phyloP scores from a whole-genome alignment of 2,888 invertebrate species.

The Phalangium opilio region DNA sequence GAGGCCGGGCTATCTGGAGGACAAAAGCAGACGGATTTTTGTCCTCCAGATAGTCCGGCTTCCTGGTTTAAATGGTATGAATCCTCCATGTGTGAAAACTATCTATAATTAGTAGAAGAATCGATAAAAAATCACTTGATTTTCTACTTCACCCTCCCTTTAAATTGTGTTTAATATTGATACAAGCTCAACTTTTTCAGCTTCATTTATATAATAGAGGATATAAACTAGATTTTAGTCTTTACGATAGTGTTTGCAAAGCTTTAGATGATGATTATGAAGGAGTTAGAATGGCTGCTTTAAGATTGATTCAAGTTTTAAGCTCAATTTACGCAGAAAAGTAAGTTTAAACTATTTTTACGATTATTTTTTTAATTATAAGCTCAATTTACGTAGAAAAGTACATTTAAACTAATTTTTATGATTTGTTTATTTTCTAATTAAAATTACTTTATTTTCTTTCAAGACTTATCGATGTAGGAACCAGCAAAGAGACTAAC shows the following conservation, averaged over 20 bases:
- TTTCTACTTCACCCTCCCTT: no score
- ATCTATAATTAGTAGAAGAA: no score
- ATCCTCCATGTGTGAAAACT: no score
- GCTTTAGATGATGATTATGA: constrained; percentile 85
- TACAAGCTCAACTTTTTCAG: constrained; percentile 25
- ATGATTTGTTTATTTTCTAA: no score
- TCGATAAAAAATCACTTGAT: no score
- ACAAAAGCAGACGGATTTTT: no score
- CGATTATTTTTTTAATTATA: constrained; percentile 6
- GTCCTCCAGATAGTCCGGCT: no score
- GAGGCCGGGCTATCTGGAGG: no score
- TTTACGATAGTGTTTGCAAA: constrained; percentile 51
- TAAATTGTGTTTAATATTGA: background rate
- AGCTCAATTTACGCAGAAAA: constrained; percentile 75
- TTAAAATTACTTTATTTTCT: constrained; percentile 10
- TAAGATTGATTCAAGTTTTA: constrained; percentile 69
- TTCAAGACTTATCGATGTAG: constrained; percentile 48
- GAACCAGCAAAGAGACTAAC: constrained; percentile 64
- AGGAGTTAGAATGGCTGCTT: constrained; percentile 69
- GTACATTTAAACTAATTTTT: no score
- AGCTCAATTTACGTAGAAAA: no score
- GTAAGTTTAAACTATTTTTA: constrained; percentile 35
- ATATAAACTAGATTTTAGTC: constrained; percentile 50
- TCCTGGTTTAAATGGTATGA: no score
- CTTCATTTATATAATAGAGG: constrained; percentile 59